These are phyloP conservation scores for Intellagama lesueurii DNA, from an alignment of 2,797 vertebrate species.

Conservation along the genomic window DNA sequence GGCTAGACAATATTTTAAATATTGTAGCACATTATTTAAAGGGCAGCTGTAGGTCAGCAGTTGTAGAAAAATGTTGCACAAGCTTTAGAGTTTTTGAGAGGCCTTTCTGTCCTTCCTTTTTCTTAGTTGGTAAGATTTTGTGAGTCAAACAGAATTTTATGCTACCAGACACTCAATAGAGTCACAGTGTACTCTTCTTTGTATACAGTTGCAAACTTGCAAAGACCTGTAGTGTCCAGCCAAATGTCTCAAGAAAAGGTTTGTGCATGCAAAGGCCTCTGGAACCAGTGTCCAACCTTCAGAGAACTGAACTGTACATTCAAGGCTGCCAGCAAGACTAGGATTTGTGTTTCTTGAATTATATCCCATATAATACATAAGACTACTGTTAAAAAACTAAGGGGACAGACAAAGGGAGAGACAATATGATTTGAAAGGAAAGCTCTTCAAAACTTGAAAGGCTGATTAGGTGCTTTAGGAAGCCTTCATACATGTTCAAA, in stretches of 20 bases:
- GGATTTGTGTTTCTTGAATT: not conserved
- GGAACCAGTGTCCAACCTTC: too few species aligned
- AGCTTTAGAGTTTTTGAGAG: slow-evolving; percentile 3
- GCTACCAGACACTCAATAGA: slow-evolving; percentile 26
- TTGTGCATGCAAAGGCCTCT: not conserved
- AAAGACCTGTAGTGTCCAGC: not conserved
- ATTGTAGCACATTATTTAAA: slow-evolving; percentile 29
- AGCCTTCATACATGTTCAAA: not conserved
- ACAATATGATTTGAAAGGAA: not conserved
- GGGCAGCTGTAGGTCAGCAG: slow-evolving; percentile 40
- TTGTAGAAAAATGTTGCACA: not conserved
- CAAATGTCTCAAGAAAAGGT: not conserved
- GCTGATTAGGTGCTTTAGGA: not conserved
- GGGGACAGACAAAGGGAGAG: not conserved
- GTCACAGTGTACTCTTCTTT: slow-evolving; percentile 9
- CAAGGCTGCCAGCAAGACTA: not conserved
- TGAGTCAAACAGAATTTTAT: slow-evolving; percentile 1
- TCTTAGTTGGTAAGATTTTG: not conserved
- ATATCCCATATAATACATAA: not conserved
- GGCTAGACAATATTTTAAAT: slow-evolving; percentile 43
- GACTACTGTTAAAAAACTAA: not conserved
- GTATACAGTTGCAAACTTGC: not conserved
- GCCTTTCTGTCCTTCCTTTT: slow-evolving; percentile 8
- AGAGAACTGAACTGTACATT: not conserved
- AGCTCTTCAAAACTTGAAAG: not conserved